phyloP scores from a whole-genome alignment of 2,888 invertebrate genomes.

The Hyposoter didymator region DNA sequence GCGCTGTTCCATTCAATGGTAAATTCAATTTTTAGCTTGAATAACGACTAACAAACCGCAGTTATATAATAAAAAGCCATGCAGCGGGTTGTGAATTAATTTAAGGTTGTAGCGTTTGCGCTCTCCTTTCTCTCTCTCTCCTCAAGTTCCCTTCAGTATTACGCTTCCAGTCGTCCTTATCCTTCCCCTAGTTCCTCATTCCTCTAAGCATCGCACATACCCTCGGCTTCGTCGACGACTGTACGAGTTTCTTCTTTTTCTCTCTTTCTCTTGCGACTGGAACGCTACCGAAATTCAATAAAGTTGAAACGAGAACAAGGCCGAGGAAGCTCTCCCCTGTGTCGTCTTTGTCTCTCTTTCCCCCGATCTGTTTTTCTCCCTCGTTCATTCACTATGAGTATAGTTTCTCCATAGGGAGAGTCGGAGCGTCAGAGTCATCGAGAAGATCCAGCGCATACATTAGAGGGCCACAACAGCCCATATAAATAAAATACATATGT shows the following conservation, averaged over 20 bases:
- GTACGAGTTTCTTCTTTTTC: slow-evolving; percentile 55
- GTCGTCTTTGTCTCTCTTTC: slow-evolving; percentile 73
- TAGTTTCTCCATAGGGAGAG: slow-evolving; percentile 75
- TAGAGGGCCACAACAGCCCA: slow-evolving; percentile 74
- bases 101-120: slow-evolving; percentile 70
- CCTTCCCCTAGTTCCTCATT: slow-evolving; percentile 60
- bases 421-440: slow-evolving; percentile 78
- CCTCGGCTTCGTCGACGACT: slow-evolving; percentile 60
- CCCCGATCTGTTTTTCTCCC: slow-evolving; percentile 49
- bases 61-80: slow-evolving; percentile 84
- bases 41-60: slow-evolving; percentile 84
- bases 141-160: slow-evolving; percentile 47
- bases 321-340: slow-evolving; percentile 63
- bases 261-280: slow-evolving; percentile 73
- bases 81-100: slow-evolving; percentile 83
- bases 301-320: slow-evolving; percentile 80
- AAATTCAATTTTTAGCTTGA: slow-evolving; percentile 82
- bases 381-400: slow-evolving; percentile 41
- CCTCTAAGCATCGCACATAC: slow-evolving; percentile 61
- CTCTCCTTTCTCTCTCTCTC: slow-evolving; percentile 61
- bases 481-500: slow-evolving; percentile 25
- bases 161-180: slow-evolving; percentile 56
- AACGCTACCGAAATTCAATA: slow-evolving; percentile 84
- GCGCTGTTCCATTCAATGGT: slow-evolving; percentile 55
- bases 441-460: slow-evolving; percentile 80